Evolutionary conservation across 2,113 vertebrate genomes (phyloP), one percentile per base, ranked within the genome.

Genomic region (Corythornis cristatus): DNA sequence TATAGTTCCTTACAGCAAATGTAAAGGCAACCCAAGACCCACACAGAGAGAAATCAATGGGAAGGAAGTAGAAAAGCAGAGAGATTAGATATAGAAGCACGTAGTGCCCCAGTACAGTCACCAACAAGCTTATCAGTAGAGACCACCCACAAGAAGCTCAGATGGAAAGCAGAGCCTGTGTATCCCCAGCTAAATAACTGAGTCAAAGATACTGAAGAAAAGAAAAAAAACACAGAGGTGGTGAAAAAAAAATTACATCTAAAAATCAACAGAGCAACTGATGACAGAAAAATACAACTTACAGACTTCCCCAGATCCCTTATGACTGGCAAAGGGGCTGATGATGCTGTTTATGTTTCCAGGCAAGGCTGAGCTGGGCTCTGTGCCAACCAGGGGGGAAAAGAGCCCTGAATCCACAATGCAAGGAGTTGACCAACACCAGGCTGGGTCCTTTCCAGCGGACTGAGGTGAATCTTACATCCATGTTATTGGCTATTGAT

Each of bases 1-100:
- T 53, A 15, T 53, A 15, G 23, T 50, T 42, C 6, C 60, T 60
- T 14, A 68, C 33, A n/a, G 40, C 43, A 28, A 60, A 74, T 60
- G 48, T 42, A 12, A 33, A 26, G n/a, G 66, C 20, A 40, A 23
- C 35, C 31, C 48, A 29, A 46, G 56, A 17, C 20, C 28, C 31
- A 25, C 35, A 6, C 0, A 5, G 11, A 33, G 54, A 3, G 18
- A 21, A 31, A 2, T 16, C 35, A 13, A 37, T 3, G n/a, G 50
- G n/a, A 43, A 74, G 42, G 29, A 43, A 42, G 42, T 3, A 25
- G 45, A 61, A 40, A 22, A 56, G 25, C 42, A 23, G 17, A 20
- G 31, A 16, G 20, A 25, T 37, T 5, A 62, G 64, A 17, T 22
- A 10, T 15, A 19, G 35, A 66, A 31, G 33, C 46, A 11, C 6